A percentile compares a stretch with the other conserved stretches of the same genome.
Evolutionary conservation across 2,113 vertebrate species (phyloP).

Genomic region (Mystacornis crossleyi): DNA sequence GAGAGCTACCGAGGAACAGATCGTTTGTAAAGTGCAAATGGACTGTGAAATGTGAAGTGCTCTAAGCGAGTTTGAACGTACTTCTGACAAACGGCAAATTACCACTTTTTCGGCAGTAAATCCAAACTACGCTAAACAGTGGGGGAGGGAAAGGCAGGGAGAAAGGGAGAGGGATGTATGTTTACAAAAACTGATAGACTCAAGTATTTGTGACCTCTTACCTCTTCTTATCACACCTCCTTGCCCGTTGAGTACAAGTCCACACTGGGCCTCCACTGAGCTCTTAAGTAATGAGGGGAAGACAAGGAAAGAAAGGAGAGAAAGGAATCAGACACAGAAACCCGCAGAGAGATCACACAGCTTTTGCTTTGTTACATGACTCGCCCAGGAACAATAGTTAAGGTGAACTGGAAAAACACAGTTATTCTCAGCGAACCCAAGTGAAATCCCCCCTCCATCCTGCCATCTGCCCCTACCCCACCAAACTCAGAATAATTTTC

Average conservation of each 20-base stretch:
- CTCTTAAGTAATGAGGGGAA: constrained; percentile 79
- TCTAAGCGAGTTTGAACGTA: background rate
- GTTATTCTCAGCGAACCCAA: background rate
- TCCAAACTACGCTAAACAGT: background rate
- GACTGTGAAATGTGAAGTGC: background rate
- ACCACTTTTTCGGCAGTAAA: background rate
- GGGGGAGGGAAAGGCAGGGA: background rate
- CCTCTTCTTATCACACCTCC: constrained; percentile 98
- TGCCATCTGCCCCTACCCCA: background rate
- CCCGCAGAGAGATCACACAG: background rate
- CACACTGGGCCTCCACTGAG: constrained; percentile 97
- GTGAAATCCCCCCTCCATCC: background rate
- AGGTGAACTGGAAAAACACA: background rate
- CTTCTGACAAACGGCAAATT: background rate
- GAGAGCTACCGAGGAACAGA: background rate
- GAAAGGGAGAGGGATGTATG: background rate
- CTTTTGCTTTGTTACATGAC: background rate
- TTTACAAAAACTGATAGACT: background rate
- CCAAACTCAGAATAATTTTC: background rate
- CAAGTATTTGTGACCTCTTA: constrained; percentile 72
- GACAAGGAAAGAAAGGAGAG: background rate
- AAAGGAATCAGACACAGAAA: constrained; percentile 26
- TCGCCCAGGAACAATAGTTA: background rate
- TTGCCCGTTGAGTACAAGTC: constrained; percentile 96
- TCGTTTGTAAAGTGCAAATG: background rate